These are phyloP conservation scores for Agonopterix heracliana DNA, from an alignment of 2,888 invertebrate genomes.

Conservation along the genomic window DNA sequence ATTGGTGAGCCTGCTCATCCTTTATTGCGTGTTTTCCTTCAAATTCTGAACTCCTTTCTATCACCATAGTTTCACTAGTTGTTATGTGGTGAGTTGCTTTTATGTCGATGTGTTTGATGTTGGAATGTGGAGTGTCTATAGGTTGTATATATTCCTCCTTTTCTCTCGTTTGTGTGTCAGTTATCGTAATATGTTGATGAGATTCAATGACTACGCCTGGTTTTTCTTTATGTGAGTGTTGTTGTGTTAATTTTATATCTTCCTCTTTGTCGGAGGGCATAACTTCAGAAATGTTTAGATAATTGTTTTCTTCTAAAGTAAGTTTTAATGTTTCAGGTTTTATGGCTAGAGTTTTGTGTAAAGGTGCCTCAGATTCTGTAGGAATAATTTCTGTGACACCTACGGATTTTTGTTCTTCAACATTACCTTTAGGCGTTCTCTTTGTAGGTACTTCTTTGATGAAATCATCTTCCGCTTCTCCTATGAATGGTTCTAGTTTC, in stretches of 20 bases:
- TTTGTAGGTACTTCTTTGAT: conserved; percentile 15
- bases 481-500: conserved; percentile 42
- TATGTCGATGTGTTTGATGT: conserved; percentile 35
- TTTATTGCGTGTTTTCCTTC: conserved; percentile 15
- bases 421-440: conserved; percentile 22
- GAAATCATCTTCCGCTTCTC: conserved; percentile 30
- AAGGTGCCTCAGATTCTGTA: conserved; percentile 37
- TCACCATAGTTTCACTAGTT: conserved; percentile 42
- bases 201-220: conserved; percentile 28
- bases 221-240: conserved; percentile 24
- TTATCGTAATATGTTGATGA: conserved; percentile 44
- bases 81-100: conserved; percentile 40
- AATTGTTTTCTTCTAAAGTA: conserved; percentile 52
- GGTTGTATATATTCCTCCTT: conserved; percentile 34
- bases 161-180: conserved; percentile 39
- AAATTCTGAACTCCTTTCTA: conserved; percentile 38
- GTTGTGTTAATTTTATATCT: conserved; percentile 22
- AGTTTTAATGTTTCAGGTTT: conserved; percentile 33
- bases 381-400: conserved; percentile 43
- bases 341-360: conserved; percentile 19
- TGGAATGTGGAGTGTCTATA: conserved; percentile 19
- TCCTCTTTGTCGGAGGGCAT: conserved; percentile 58
- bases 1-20: conserved; percentile 25
- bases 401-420: conserved; percentile 44
- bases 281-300: conserved; percentile 58